phyloP scores from a whole-genome alignment of 2,888 invertebrate genomes.

The Tinea pellionella region DNA sequence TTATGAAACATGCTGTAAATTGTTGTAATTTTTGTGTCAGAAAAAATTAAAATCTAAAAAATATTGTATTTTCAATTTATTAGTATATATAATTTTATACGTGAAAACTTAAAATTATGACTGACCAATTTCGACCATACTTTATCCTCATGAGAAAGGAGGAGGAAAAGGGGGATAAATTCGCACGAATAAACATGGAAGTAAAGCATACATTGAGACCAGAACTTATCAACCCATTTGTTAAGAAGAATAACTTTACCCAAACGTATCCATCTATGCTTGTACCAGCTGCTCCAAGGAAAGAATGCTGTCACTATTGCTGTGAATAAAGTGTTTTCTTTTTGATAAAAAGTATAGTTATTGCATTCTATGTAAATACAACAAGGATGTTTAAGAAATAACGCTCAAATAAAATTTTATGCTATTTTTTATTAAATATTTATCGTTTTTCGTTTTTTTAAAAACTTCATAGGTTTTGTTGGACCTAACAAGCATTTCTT shows the following conservation, averaged over 20 bases:
- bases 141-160: conserved; percentile 48
- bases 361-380: no score
- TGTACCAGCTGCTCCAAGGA: conserved; percentile 48
- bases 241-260: conserved; percentile 38
- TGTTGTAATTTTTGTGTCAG: no score
- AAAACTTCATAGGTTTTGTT: background rate
- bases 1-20: no score
- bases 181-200: conserved; percentile 52
- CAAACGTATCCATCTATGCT: conserved; percentile 52
- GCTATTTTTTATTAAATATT: background rate
- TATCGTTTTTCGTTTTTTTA: no score
- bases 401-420: background rate
- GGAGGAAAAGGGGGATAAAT: conserved; percentile 56
- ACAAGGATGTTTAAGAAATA: background rate
- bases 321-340: conserved; percentile 22
- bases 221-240: conserved; percentile 45
- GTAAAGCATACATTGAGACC: conserved; percentile 34
- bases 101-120: conserved; percentile 12
- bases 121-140: conserved; percentile 51
- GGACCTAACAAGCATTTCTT: background rate
- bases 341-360: background rate
- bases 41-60: background rate
- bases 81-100: background rate
- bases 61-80: no score
- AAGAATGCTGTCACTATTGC: conserved; percentile 46